Evolutionary conservation across 2,113 vertebrate genomes (phyloP).

Genomic region (Stomatorhinus ivindoensis): DNA sequence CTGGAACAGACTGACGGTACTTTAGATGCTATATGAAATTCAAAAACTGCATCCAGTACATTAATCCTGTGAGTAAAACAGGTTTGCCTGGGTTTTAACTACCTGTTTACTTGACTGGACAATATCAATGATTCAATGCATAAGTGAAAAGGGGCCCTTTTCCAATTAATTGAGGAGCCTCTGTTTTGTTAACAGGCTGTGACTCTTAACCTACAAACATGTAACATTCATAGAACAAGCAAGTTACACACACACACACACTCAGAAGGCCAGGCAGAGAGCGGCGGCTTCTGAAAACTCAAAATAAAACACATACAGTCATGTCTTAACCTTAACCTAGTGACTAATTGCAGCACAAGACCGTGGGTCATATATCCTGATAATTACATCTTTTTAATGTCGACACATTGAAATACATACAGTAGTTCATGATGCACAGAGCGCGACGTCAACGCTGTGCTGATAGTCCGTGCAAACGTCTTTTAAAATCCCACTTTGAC

Average conservation of each 20-base stretch:
- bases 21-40: background rate
- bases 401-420: background rate
- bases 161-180: background rate
- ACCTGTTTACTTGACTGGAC: background rate
- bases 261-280: background rate
- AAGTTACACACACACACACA: background rate
- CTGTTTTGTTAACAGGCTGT: background rate
- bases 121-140: background rate
- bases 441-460: background rate
- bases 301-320: constrained; percentile 12
- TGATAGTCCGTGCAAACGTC: background rate
- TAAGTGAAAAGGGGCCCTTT: background rate
- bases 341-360: background rate
- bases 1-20: background rate
- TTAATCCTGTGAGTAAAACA: background rate
- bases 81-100: background rate
- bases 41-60: background rate
- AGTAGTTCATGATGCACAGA: background rate
- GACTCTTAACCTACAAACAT: background rate
- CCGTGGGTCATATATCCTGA: background rate
- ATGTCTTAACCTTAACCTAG: constrained; percentile 7
- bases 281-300: background rate
- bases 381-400: background rate
- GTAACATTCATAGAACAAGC: background rate
- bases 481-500: background rate